These are phyloP conservation scores for Todiramphus saurophagus DNA, from an alignment of 2,113 vertebrate genomes.

Conservation along the genomic window DNA sequence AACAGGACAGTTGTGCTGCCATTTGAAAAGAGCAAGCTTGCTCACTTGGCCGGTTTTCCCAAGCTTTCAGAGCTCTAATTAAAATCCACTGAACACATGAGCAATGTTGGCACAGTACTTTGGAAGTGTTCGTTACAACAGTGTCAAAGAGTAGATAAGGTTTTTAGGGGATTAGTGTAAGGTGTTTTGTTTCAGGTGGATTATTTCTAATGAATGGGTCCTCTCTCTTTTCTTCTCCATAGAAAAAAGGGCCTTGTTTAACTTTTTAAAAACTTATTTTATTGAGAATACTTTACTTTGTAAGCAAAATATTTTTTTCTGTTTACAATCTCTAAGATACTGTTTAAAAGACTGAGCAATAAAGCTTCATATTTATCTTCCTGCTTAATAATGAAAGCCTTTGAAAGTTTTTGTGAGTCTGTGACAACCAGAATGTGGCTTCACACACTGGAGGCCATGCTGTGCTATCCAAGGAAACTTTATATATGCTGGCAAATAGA, in stretches of 20 bases:
- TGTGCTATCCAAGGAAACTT: neutral
- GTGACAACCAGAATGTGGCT: neutral
- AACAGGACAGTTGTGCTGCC: slow-evolving; percentile 15
- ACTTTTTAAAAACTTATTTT: neutral
- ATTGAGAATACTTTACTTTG: neutral
- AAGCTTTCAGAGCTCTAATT: slow-evolving; percentile 53
- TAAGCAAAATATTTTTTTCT: neutral
- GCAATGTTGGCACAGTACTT: slow-evolving; percentile 52
- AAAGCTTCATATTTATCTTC: neutral
- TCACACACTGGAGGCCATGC: neutral
- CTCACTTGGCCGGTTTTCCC: neutral
- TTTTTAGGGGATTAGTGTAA: slow-evolving; percentile 43
- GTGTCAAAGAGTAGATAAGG: slow-evolving; percentile 71
- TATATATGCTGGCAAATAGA: neutral
- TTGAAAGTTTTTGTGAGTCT: neutral
- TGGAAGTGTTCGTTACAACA: slow-evolving; percentile 69
- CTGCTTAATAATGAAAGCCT: neutral
- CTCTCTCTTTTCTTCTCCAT: neutral
- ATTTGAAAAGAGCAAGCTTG: slow-evolving; percentile 16
- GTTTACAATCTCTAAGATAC: neutral
- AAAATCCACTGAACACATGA: slow-evolving; percentile 63
- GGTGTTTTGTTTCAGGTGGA: slow-evolving; percentile 61
- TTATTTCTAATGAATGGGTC: slow-evolving; percentile 24
- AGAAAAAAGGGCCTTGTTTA: neutral
- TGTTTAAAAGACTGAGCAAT: neutral